Evolutionary conservation across 2,113 vertebrate species (phyloP), one percentile per base, ranked within the genome.

Genomic region (Pantherophis guttatus): DNA sequence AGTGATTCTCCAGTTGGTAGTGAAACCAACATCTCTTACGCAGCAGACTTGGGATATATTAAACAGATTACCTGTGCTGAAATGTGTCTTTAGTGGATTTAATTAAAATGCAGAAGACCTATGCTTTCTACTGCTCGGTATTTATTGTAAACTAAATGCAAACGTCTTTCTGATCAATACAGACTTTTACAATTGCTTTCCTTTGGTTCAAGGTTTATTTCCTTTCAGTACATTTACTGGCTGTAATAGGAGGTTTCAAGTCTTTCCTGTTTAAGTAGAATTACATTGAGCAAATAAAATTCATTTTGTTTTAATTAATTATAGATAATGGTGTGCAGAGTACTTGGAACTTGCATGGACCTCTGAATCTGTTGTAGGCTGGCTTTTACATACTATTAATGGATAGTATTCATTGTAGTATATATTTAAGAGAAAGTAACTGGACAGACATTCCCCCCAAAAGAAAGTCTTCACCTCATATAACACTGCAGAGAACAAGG

Each of bases 1-100:
- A 70, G 3, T 8, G 57, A 4, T 92, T 94, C 94, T 91, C 86
- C 24, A 50, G 13, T 91, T 90, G 23, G 33, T 94, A 87, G 19
- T 92, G 58, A 59, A 29, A 50, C 62, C 52, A 24, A n/a, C 59
- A 58, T 54, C 50, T 58, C 23, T 75, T 92, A 13, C 39, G 8
- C 65, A 86, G 87, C 87, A 54, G 48, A 52, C 44, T 48, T 58
- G 91, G 33, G 86, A 58, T 24, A 44, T 52, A 13, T 90, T 81
- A 75, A 92, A 91, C 12, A 86, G 26, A 86, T 15, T 59, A 2
- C 59, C 19, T 91, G 21, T 8, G 44, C 62, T 70, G 9, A 53
- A 92, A 8, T 9, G 62, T 93, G 0, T 10, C 9, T 90, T 89
- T 90, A 29, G 91, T 93, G 53, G 58, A 53, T 75, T 87, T 17